Evolutionary conservation across 2,797 vertebrate species (phyloP), one percentile per base, ranked within the genome.

Genomic region (Amphiprion clarkii): DNA sequence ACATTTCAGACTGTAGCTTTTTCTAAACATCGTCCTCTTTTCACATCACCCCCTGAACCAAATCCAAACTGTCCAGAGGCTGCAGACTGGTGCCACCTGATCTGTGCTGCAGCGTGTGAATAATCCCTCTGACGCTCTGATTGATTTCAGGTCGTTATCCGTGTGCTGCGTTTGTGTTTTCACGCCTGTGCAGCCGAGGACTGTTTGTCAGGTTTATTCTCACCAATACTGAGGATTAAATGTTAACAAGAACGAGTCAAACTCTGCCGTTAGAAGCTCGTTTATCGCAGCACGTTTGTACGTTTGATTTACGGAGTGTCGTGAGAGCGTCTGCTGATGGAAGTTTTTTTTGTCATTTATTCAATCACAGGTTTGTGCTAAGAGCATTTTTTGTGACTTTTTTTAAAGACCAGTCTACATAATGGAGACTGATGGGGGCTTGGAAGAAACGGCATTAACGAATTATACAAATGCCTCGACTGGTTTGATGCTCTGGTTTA

Each of bases 81-180:
- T 14, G 25, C 71, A 27, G 65, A 7, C 66, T 21, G 5, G 49
- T 12, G 49, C 19, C 5, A 14, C 40, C 40, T 3, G 40, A 31
- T 8, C 29, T 9, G 1, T 61, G 67, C 46, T 8, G 48, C 57
- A 17, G 61, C 53, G 31, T 52, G 58, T 19, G 71, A 57, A 74
- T 66, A 1, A 25, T 70, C 19, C 44, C 39, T 23, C 40, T 33
- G 46, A 3, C 27, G 73, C 67, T 52, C 52, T 39, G 76, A 84
- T 79, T 78, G 83, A 82, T 78, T 72, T 39, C 16, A 19, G 67
- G 16, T 83, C 67, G 11, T 67, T 79, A 66, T 77, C 57, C 19
- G 71, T 70, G 61, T 65, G 75, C 70, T 72, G 72, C 61, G 75
- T 78, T 76, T 64, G 79, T 72, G 44, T 74, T 76, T 56, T 36